A percentile compares a stretch with the other conserved stretches of the same genome.
Conservation (phyloP, 2,888 invertebrate genomes). For the Scotopteryx bipunctaria region DNA sequence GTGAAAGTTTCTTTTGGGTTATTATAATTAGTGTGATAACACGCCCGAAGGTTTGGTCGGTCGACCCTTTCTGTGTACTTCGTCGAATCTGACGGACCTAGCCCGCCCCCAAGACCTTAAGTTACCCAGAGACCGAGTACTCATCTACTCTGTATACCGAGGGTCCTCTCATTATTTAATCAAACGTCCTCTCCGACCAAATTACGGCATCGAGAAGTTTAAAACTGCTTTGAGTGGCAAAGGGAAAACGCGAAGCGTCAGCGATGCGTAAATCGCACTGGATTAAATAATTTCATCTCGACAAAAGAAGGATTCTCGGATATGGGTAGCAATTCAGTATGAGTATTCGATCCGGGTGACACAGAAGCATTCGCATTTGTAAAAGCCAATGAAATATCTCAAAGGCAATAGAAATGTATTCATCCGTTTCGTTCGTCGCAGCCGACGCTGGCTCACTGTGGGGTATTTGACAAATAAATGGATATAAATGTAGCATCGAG, state of each 20-base stretch:
- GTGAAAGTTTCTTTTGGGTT: slow-evolving; percentile 44
- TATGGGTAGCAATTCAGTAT: slow-evolving; percentile 37
- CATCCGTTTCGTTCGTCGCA: slow-evolving; percentile 51
- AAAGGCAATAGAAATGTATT: slow-evolving; percentile 59
- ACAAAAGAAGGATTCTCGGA: slow-evolving; percentile 37
- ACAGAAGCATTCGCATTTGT: slow-evolving; percentile 56
- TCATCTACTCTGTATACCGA: slow-evolving; percentile 21
- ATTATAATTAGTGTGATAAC: slow-evolving; percentile 61
- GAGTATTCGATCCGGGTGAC: slow-evolving; percentile 40
- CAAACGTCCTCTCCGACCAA: slow-evolving; percentile 26
- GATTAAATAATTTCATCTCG: slow-evolving; percentile 42
- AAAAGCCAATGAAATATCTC: slow-evolving; percentile 63
- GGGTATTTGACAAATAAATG: slow-evolving; percentile 57
- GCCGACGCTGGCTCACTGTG: slow-evolving; percentile 47
- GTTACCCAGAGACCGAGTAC: slow-evolving; percentile 34
- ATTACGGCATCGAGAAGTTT: slow-evolving; percentile 28
- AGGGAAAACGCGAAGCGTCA: slow-evolving; percentile 12
- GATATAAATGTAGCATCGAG: slow-evolving; percentile 57
- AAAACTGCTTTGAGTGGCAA: slow-evolving; percentile 25
- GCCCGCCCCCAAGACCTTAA: slow-evolving; percentile 43
- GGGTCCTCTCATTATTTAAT: slow-evolving; percentile 31
- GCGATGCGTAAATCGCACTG: slow-evolving; percentile 31
- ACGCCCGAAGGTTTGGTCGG: slow-evolving; percentile 47
- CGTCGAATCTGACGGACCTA: slow-evolving; percentile 40
- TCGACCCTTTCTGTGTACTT: slow-evolving; percentile 60